Percentiles rank a stretch among this genome's conserved stretches.
phyloP scores from a whole-genome alignment of 1,140 invertebrate species.

The Oedothorax gibbosus region DNA sequence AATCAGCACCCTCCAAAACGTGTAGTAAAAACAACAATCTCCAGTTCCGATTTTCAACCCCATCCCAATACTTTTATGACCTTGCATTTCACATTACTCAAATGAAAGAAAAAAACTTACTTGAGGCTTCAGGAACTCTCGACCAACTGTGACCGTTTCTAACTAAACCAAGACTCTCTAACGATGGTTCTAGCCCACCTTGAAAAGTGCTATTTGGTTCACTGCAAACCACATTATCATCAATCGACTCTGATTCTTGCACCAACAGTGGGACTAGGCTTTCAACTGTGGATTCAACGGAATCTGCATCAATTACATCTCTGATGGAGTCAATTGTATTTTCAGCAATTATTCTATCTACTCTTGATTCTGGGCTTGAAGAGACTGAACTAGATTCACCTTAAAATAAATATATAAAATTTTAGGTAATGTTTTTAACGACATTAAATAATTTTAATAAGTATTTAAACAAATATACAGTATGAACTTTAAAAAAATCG shows the following conservation, averaged over 20 bases:
- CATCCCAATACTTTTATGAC: too few species aligned
- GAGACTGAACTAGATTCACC: slow-evolving; percentile 49
- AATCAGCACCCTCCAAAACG: too few species aligned
- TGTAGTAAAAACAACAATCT: too few species aligned
- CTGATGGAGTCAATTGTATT: slow-evolving; percentile 63
- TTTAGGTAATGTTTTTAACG: not conserved
- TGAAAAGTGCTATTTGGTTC: not conserved
- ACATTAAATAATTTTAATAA: too few species aligned
- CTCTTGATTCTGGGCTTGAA: not conserved
- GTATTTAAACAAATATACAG: too few species aligned
- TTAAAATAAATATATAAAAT: not conserved
- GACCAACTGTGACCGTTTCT: slow-evolving; percentile 65
- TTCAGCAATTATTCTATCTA: slow-evolving; percentile 63
- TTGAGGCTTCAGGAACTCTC: not conserved
- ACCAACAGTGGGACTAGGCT: slow-evolving; percentile 17
- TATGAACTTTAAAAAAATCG: too few species aligned
- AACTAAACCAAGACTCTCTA: slow-evolving; percentile 68
- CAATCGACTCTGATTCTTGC: not conserved
- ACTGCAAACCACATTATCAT: not conserved
- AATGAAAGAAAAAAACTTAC: slow-evolving; percentile 4
- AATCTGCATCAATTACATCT: slow-evolving; percentile 43
- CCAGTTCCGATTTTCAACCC: too few species aligned
- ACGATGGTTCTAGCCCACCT: slow-evolving; percentile 65
- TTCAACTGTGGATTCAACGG: slow-evolving; percentile 1
- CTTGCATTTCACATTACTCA: not conserved